These are phyloP conservation scores for Neoaliturus tenellus DNA, from an alignment of 2,888 invertebrate genomes.

Conservation along the genomic window DNA sequence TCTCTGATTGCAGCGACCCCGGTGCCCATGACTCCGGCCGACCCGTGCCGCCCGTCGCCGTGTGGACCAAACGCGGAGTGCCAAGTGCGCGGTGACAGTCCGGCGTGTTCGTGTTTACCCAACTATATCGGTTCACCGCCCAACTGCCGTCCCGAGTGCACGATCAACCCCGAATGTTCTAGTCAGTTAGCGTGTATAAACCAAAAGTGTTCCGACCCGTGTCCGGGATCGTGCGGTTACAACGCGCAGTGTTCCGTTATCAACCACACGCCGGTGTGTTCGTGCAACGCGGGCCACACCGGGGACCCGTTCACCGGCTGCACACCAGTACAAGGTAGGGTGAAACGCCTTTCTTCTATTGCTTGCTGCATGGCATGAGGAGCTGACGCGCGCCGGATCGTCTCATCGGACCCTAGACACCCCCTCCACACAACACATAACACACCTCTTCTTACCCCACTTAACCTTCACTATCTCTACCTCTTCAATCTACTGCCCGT, in stretches of 20 bases:
- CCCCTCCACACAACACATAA: slow-evolving; percentile 39
- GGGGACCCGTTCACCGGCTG: slow-evolving; percentile 71
- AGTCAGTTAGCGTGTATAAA: slow-evolving; percentile 86
- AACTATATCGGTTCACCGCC: slow-evolving; percentile 89
- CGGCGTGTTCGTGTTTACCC: slow-evolving; percentile 87
- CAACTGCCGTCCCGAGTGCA: slow-evolving; percentile 90
- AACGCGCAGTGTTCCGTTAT: slow-evolving; percentile 71
- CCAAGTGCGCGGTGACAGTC: slow-evolving; percentile 81
- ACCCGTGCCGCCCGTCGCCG: slow-evolving; percentile 83
- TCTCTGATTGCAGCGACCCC: slow-evolving; percentile 52
- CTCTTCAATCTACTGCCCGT: slow-evolving; percentile 26
- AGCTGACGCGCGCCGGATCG: slow-evolving; percentile 53
- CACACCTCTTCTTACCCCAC: slow-evolving; percentile 26
- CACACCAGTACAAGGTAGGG: slow-evolving; percentile 64
- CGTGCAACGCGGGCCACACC: slow-evolving; percentile 71
- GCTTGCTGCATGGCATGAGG: slow-evolving; percentile 62
- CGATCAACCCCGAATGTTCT: slow-evolving; percentile 84
- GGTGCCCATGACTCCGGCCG: slow-evolving; percentile 68
- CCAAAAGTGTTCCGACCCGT: slow-evolving; percentile 87
- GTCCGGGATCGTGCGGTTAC: slow-evolving; percentile 76
- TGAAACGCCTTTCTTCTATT: slow-evolving; percentile 71
- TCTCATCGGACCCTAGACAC: slow-evolving; percentile 6
- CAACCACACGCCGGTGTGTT: slow-evolving; percentile 72
- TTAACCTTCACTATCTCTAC: slow-evolving; percentile 37
- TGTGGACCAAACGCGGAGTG: slow-evolving; percentile 85